Conservation (phyloP, 1,140 invertebrate genomes). For the Nasonia vitripennis region DNA sequence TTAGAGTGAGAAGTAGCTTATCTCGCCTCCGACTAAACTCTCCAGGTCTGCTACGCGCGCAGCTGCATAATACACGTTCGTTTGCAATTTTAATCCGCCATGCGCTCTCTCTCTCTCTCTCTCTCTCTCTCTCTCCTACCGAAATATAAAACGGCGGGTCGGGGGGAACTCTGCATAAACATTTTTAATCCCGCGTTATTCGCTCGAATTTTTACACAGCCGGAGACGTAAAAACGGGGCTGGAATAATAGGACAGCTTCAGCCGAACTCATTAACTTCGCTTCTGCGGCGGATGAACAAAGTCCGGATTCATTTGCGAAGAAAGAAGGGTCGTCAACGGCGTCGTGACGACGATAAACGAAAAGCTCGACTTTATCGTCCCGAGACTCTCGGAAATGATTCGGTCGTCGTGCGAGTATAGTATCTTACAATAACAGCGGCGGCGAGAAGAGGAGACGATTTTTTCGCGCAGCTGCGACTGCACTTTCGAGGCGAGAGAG, state of each 20-base stretch:
- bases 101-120: too few relatives aligned
- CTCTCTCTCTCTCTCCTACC: too few relatives aligned
- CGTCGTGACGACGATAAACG: neutral
- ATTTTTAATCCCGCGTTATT: neutral
- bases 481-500: too few relatives aligned
- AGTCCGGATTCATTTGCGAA: conserved; percentile 27
- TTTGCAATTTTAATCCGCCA: neutral
- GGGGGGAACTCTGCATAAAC: neutral
- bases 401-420: neutral
- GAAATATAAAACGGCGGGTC: too few relatives aligned
- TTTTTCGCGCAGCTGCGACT: conserved; percentile 7
- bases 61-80: neutral
- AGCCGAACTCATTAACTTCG: too few relatives aligned
- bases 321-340: too few relatives aligned
- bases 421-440: conserved; percentile 31
- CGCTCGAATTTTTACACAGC: too few relatives aligned
- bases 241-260: too few relatives aligned
- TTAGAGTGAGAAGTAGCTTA: neutral
- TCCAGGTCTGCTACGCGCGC: too few relatives aligned
- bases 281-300: neutral
- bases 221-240: too few relatives aligned
- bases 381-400: conserved; percentile 15
- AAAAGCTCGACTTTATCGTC: neutral
- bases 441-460: neutral
- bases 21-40: neutral